Conservation (phyloP, 2,888 invertebrate genomes). For the Cacoxenus indagator region DNA sequence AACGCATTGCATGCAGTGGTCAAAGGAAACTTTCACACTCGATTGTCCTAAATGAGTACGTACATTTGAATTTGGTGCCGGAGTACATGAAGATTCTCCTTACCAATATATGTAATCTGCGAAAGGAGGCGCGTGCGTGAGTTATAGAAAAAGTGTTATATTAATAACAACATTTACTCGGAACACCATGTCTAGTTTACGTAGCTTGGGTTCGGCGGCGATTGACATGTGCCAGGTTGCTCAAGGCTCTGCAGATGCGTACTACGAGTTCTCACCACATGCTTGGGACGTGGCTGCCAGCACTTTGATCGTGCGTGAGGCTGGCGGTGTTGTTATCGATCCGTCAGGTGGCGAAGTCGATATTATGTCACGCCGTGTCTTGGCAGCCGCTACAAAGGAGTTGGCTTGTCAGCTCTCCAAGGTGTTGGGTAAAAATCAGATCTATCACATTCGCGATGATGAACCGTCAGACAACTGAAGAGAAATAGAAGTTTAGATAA, state of each 20-base stretch:
- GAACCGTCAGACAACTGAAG: conserved; percentile 75
- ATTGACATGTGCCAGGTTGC: conserved; percentile 94
- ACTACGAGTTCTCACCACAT: conserved; percentile 91
- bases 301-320: conserved; percentile 85
- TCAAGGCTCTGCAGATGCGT: conserved; percentile 84
- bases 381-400: conserved; percentile 80
- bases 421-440: conserved; percentile 86
- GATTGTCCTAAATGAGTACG: too few species aligned
- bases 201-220: conserved; percentile 90
- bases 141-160: background rate
- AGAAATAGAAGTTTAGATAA: background rate
- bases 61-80: background rate
- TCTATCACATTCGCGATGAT: conserved; percentile 96
- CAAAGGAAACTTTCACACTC: too few species aligned
- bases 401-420: conserved; percentile 76
- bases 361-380: conserved; percentile 81
- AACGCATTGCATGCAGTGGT: conserved; percentile 73
- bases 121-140: background rate
- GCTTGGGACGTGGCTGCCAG: conserved; percentile 91
- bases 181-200: too few species aligned
- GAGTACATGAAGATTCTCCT: background rate
- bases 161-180: too few species aligned
- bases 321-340: conserved; percentile 90
- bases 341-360: conserved; percentile 84
- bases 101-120: background rate